Conservation (phyloP, 2,797 vertebrate genomes). For the Mormyrops attenuatus region DNA sequence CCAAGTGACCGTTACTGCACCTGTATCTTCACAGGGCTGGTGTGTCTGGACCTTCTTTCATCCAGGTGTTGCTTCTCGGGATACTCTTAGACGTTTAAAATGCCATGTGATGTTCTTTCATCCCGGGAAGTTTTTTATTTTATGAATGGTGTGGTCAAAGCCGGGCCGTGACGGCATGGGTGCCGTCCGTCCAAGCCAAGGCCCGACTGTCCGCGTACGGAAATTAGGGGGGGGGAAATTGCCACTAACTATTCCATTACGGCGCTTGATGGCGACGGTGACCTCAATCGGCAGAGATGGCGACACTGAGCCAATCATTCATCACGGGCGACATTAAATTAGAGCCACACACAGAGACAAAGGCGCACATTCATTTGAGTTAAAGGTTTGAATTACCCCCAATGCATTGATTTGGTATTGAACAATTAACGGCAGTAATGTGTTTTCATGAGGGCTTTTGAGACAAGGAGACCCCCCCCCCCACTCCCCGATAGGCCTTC, state of each 20-base stretch:
- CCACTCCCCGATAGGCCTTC: constrained; percentile 32
- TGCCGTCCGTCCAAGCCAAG: constrained; percentile 73
- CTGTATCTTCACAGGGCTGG: not conserved
- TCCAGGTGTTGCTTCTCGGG: not conserved
- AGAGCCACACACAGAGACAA: constrained; percentile 68
- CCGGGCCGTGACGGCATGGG: constrained; percentile 59
- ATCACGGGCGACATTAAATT: constrained; percentile 71
- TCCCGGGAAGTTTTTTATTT: constrained; percentile 46
- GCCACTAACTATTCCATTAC: constrained; percentile 80
- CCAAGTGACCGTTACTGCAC: not conserved
- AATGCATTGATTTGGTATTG: constrained; percentile 71
- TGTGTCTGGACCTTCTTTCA: not conserved
- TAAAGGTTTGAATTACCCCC: constrained; percentile 74
- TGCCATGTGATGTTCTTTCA: not conserved
- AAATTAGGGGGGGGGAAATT: constrained; percentile 76
- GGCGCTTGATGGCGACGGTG: constrained; percentile 70
- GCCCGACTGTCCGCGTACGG: constrained; percentile 66
- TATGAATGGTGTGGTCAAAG: constrained; percentile 71
- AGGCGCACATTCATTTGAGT: constrained; percentile 70
- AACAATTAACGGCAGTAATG: constrained; percentile 72
- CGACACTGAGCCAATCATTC: constrained; percentile 74
- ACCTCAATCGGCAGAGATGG: constrained; percentile 69
- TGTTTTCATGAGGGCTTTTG: constrained; percentile 67
- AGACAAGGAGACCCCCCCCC: constrained; percentile 53
- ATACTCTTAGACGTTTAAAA: not conserved